Conservation (phyloP, 92 coral and sea anemone genomes). For the Epizoanthus fatuus region DNA sequence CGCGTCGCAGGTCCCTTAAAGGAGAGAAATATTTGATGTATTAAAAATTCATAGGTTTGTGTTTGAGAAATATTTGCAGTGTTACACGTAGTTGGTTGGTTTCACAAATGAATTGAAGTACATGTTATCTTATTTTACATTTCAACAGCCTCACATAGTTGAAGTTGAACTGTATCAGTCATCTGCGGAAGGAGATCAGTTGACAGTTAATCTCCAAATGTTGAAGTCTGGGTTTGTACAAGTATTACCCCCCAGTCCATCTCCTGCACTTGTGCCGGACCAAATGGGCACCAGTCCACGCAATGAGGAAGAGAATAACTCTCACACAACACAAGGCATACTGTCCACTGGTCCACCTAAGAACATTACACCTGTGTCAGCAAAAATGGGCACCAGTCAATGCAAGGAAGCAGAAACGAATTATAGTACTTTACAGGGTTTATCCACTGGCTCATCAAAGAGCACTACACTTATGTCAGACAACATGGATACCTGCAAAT, state of each 20-base stretch:
- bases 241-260: neutral
- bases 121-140: no score
- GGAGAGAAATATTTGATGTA: no score
- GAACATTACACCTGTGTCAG: neutral
- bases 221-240: slow-evolving; percentile 11
- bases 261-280: neutral
- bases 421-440: neutral
- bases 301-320: neutral
- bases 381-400: neutral
- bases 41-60: no score
- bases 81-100: no score
- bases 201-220: slow-evolving; percentile 15
- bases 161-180: slow-evolving; percentile 23
- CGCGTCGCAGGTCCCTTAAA: no score
- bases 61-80: no score
- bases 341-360: neutral
- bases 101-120: no score
- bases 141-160: slow-evolving; percentile 1
- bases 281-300: no score
- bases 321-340: neutral
- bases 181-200: neutral
- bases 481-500: neutral
- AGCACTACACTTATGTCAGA: neutral
- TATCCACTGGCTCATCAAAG: neutral
- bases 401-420: neutral